phyloP scores from a whole-genome alignment of 1,140 invertebrate genomes.

The Neodiprion fabricii region DNA sequence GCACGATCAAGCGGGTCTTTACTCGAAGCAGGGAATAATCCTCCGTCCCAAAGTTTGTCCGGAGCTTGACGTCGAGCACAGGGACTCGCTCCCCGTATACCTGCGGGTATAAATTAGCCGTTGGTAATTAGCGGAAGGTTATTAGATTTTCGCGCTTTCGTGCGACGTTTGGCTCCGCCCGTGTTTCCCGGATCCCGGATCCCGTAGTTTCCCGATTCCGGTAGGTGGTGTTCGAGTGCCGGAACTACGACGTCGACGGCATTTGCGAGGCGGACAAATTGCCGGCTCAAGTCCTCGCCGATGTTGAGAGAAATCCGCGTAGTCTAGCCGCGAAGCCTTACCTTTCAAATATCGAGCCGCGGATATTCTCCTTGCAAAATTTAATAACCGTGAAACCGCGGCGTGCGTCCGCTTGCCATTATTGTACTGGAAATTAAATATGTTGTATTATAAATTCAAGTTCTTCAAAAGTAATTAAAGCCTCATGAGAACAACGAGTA shows the following conservation, averaged over 20 bases:
- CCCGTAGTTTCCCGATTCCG: neutral
- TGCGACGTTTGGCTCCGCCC: neutral
- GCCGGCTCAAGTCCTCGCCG: neutral
- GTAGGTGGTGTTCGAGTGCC: no score
- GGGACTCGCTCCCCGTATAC: neutral
- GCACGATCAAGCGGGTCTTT: no score
- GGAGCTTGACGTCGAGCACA: neutral
- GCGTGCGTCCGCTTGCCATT: no score
- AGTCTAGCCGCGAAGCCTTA: neutral
- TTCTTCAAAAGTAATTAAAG: neutral
- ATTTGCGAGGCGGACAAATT: neutral
- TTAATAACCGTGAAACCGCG: neutral
- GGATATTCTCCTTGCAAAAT: neutral
- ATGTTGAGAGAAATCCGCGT: neutral
- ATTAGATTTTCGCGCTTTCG: constrained; percentile 7
- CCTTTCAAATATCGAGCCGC: neutral
- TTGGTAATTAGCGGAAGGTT: constrained; percentile 5
- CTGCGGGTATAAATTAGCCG: neutral
- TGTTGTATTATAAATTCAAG: no score
- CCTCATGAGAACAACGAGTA: neutral
- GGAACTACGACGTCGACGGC: neutral
- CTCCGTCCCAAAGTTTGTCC: neutral
- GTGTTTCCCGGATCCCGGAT: neutral
- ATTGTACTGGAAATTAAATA: neutral
- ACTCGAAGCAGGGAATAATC: no score